These are phyloP conservation scores for Parasteatoda lunata DNA, from an alignment of 2,888 invertebrate species.

Conservation along the genomic window DNA sequence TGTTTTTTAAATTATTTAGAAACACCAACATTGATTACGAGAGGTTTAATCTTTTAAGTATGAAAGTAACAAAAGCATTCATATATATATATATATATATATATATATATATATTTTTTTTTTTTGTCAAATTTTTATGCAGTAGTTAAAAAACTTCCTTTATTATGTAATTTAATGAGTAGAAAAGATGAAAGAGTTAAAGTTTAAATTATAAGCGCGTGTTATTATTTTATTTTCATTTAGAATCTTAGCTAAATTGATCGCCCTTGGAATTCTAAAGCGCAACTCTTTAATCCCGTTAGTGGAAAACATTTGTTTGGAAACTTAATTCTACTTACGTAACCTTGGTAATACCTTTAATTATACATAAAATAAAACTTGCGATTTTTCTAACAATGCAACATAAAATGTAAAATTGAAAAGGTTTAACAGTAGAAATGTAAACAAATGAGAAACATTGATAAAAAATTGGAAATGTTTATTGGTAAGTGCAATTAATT, in stretches of 20 bases:
- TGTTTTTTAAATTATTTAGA: no score
- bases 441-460: no score
- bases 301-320: slow-evolving; percentile 48
- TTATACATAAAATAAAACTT: not conserved
- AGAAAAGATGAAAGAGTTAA: slow-evolving; percentile 40
- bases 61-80: slow-evolving; percentile 49
- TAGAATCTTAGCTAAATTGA: slow-evolving; percentile 49
- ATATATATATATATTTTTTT: no score
- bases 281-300: slow-evolving; percentile 42
- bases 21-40: slow-evolving; percentile 11
- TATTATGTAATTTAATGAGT: slow-evolving; percentile 54
- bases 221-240: no score
- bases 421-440: no score
- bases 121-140: slow-evolving; percentile 42
- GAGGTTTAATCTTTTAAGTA: slow-evolving; percentile 38
- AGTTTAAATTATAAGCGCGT: slow-evolving; percentile 38
- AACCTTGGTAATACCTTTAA: slow-evolving; percentile 38
- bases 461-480: no score
- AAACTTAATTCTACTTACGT: slow-evolving; percentile 62
- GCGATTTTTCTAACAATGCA: no score
- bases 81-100: no score
- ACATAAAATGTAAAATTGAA: no score
- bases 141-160: slow-evolving; percentile 24
- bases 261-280: slow-evolving; percentile 37
- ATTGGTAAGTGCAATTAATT: no score